Base-by-base conservation (phyloP, 1,140 invertebrate genomes). In the Magallana ariakensis region DNA sequence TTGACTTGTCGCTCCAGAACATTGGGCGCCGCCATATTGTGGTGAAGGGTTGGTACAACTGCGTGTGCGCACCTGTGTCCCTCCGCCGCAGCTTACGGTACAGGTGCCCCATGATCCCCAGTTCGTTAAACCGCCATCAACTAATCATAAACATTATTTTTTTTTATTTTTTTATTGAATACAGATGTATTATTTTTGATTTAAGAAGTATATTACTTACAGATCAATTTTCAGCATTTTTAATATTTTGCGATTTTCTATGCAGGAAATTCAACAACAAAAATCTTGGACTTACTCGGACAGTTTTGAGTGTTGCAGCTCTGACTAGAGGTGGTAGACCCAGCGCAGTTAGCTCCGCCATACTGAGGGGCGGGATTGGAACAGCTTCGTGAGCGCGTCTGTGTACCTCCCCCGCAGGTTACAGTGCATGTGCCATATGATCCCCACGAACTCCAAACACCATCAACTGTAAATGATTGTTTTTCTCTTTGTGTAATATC, bases 71-170 rank as follows among this genome's bases (percentile, higher is more conserved):
- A 96, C 96, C 10, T 97, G 95, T 57, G 97, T 95, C 0, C 98
- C 98, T 93, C 98, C 97, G 0, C 98, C 98, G 93, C 98, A 99
- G 0, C 97, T 97, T 0, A 97, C 97, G 90, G 96, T 98, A 95
- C 98, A 99, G 5, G 97, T 95, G 7, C 97, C 96, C 98, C 98
- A 99, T 96, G 22, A 96, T 96, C 1, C 96, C 85, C 85, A 87
- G 16, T 22, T 16, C 8, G 60, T 26, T 56, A 55, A 87, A n/a
- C 19, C 57, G 1, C 85, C 85, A 55, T 87, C 55, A 82, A 87
- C 80, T 82, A 54, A 19, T 0, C 16, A 80, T 10, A 22, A 85
- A 8, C 7, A 85, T 46, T 0, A 60, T 10, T 16, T 6, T 13
- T 13, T 60, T 60, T 60, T 16, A n/a, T n/a, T n/a, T n/a, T n/a